Evolutionary conservation across 2,888 invertebrate species (phyloP).

Genomic region (Nomada ferruginata): DNA sequence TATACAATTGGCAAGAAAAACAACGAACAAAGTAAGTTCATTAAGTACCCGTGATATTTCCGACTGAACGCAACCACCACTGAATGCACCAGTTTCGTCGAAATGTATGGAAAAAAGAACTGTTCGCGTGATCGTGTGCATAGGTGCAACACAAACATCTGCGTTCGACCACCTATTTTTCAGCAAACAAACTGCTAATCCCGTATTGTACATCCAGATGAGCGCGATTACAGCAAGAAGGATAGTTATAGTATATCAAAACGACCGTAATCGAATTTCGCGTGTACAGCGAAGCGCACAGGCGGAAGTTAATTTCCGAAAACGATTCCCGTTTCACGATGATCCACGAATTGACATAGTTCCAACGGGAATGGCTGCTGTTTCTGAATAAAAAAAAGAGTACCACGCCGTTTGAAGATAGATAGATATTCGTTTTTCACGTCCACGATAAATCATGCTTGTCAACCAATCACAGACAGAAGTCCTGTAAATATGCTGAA

Average conservation of each 20-base stretch:
- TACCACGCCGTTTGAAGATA: constrained; percentile 21
- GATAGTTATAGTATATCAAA: constrained; percentile 26
- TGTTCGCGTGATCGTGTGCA: too few species aligned
- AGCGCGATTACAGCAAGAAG: constrained; percentile 11
- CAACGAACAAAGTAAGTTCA: neutral
- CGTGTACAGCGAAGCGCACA: constrained; percentile 15
- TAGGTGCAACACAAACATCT: neutral
- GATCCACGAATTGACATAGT: constrained; percentile 46
- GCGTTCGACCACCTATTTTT: constrained; percentile 18
- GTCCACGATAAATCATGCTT: constrained; percentile 58
- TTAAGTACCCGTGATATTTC: neutral
- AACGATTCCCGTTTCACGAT: constrained; percentile 14
- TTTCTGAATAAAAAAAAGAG: constrained; percentile 43
- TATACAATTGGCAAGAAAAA: too few species aligned
- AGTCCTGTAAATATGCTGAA: constrained; percentile 55
- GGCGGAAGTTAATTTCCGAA: constrained; percentile 36
- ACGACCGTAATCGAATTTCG: constrained; percentile 23
- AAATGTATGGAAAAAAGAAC: neutral
- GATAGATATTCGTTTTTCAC: constrained; percentile 59
- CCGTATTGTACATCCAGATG: neutral
- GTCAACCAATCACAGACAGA: constrained; percentile 63
- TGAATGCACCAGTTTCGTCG: neutral
- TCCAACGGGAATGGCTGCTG: constrained; percentile 19
- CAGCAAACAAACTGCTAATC: constrained; percentile 10
- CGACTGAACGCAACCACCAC: neutral